These are phyloP conservation scores for Drosophila longiperda DNA, from an alignment of 2,888 invertebrate species.

Conservation along the genomic window DNA sequence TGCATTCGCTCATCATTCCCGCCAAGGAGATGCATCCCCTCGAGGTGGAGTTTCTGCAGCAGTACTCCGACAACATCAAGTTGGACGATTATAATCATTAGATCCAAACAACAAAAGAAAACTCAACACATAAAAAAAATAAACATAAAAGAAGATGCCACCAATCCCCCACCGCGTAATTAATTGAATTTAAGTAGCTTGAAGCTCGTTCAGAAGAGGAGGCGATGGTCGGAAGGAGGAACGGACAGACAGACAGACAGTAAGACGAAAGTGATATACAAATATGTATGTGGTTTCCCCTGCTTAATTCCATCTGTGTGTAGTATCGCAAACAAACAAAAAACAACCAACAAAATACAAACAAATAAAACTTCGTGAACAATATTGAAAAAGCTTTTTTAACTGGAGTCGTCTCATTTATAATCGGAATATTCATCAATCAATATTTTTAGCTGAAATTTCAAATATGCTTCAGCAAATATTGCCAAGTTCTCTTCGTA, in stretches of 20 bases:
- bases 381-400: not conserved
- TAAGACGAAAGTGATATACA: conserved; percentile 65
- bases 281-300: conserved; percentile 53
- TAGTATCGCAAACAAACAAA: conserved; percentile 52
- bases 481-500: not conserved
- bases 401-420: conserved; percentile 29
- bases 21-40: conserved; percentile 94
- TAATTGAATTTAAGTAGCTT: conserved; percentile 77
- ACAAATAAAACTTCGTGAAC: conserved; percentile 51
- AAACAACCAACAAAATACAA: not conserved
- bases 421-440: not conserved
- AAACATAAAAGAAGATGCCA: conserved; percentile 12
- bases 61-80: conserved; percentile 86
- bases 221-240: not conserved
- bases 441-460: not conserved
- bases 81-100: conserved; percentile 84
- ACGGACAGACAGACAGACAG: conserved; percentile 16
- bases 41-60: conserved; percentile 94
- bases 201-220: conserved; percentile 49
- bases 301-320: conserved; percentile 74
- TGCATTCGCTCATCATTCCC: conserved; percentile 97
- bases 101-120: conserved; percentile 9
- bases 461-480: not conserved
- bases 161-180: conserved; percentile 55
- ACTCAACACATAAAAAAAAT: not conserved